Percentiles rank a stretch among this genome's conserved stretches.
Conservation (phyloP, 2,888 invertebrate genomes). For the Clusia tigrina region DNA sequence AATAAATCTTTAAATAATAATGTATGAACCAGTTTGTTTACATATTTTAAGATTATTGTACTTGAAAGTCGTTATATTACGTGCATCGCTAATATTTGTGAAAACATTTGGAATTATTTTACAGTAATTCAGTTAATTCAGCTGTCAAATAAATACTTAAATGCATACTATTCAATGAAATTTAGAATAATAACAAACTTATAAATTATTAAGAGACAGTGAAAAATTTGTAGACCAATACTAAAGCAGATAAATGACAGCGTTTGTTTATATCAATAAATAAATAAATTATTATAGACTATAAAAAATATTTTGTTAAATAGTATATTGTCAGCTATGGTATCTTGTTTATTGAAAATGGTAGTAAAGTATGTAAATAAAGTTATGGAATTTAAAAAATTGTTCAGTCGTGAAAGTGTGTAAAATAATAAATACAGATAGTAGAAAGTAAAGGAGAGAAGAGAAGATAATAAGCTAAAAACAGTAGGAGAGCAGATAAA, state of each 20-base stretch:
- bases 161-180: neutral
- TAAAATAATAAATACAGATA: slow-evolving; percentile 7
- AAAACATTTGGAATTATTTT: slow-evolving; percentile 37
- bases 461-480: slow-evolving; percentile 22
- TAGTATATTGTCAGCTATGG: neutral
- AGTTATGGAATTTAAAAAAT: neutral
- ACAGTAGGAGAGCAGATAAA: slow-evolving; percentile 40
- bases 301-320: slow-evolving; percentile 2
- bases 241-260: neutral
- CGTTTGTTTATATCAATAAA: slow-evolving; percentile 27
- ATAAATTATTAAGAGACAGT: slow-evolving; percentile 18
- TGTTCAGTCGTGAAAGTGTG: slow-evolving; percentile 3
- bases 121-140: slow-evolving; percentile 23
- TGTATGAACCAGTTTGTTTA: slow-evolving; percentile 41
- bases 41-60: slow-evolving; percentile 12
- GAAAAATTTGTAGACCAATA: too few relatives aligned
- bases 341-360: neutral
- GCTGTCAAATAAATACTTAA: slow-evolving; percentile 1
- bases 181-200: too few relatives aligned
- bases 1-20: slow-evolving; percentile 38
- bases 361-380: neutral
- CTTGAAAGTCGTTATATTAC: slow-evolving; percentile 30
- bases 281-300: slow-evolving; percentile 33
- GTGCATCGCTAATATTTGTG: slow-evolving; percentile 34
- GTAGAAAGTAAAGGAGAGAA: slow-evolving; percentile 36